Evolutionary conservation across 2,888 invertebrate species (phyloP).

Genomic region (Drosophila formosana): DNA sequence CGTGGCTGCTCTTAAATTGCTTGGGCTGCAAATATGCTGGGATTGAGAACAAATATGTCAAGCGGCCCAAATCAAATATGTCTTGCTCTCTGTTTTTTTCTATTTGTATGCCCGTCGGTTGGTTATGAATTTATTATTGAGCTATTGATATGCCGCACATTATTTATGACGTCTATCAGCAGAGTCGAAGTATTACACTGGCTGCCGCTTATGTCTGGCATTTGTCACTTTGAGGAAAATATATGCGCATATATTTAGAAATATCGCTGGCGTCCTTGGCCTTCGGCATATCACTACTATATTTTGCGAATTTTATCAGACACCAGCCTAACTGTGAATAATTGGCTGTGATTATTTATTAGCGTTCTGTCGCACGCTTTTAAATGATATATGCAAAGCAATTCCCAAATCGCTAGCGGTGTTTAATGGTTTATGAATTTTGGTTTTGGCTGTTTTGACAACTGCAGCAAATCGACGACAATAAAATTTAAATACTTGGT

Average conservation of each 20-base stretch:
- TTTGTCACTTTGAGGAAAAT: conserved; percentile 59
- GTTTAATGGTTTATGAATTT: conserved; percentile 45
- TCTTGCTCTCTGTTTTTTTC: not conserved
- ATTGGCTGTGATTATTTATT: conserved; percentile 62
- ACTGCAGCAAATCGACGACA: conserved; percentile 37
- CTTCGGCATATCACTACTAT: conserved; percentile 34
- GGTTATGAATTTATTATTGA: conserved; percentile 67
- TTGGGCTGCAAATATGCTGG: not conserved
- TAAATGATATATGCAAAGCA: conserved; percentile 18
- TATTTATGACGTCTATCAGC: conserved; percentile 68
- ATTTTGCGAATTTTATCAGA: conserved; percentile 38
- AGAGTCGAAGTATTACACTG: conserved; percentile 33
- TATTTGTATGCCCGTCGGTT: conserved; percentile 20
- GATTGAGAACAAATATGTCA: conserved; percentile 11
- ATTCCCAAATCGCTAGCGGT: conserved; percentile 11
- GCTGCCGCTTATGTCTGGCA: conserved; percentile 36
- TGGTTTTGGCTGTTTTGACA: conserved; percentile 13
- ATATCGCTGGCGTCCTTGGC: conserved; percentile 22
- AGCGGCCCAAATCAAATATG: conserved; percentile 12
- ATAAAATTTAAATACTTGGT: conserved; percentile 43
- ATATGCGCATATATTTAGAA: conserved; percentile 50
- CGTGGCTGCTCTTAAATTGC: not conserved
- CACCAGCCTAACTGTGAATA: conserved; percentile 53
- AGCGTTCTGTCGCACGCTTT: conserved; percentile 20
- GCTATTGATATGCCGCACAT: conserved; percentile 63